Base-by-base conservation (phyloP, 2,888 invertebrate species). In the Erebia ligea region DNA sequence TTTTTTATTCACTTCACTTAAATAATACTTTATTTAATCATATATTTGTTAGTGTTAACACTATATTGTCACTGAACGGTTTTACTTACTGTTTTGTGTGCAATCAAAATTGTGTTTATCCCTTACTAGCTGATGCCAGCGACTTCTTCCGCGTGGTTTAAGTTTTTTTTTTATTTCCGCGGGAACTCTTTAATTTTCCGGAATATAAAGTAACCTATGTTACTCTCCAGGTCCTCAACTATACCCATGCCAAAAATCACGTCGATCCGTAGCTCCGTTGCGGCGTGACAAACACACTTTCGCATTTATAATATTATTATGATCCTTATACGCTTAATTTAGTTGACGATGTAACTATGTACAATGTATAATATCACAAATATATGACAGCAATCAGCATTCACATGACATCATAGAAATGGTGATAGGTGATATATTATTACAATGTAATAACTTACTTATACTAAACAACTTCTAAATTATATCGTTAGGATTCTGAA, bases 1-100 rank as follows among this genome's bases (percentile, higher is more conserved):
- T 77, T 82, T 86, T 79, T 40, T 68, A 69, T 72, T 67, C 63
- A 56, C 68, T 62, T 67, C 63, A 56, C 68, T 62, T 67, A 66
- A 21, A 66, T 66, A 21, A 13, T 21, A 21, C 56, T 21, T 21
- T 21, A 17, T 56, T 13, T 19, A 54, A 19, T 34, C 17, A 57
- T 34, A 13, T 15, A 9, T 17, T 19, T 17, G 2, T 54, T 17
- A 54, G 54, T 54, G 54, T 17, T 54, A 8, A 40, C 40, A 34
- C 25, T 21, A 15, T 8, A n/a, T 5, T n/a, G 17, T 52, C 17
- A 17, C 17, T 52, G 52, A 42, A n/a, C 9, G 10, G 9, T 9
- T 8, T n/a, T 0, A 9, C 17, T 1, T 5, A 5, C 15, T 48
- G 13, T 48, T 1, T 48, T 48, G n/a, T 1, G 5, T 50, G 50